A percentile compares a stretch with the other conserved stretches of the same genome.
Evolutionary conservation across 2,797 vertebrate species (phyloP).

Genomic region (Pogonophryne albipinna): DNA sequence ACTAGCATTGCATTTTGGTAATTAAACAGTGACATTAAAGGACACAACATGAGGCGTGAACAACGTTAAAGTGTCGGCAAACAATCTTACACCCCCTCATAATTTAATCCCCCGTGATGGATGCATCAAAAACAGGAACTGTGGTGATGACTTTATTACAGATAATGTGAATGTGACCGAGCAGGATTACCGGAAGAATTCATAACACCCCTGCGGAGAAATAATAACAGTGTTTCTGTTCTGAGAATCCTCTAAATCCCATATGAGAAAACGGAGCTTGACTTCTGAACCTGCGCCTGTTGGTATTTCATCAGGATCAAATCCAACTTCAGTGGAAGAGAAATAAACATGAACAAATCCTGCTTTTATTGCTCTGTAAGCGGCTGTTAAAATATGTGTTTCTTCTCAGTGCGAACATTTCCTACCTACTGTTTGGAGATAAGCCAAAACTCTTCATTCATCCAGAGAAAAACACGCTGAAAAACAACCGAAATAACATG

Average conservation of each 20-base stretch:
- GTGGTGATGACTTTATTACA: not conserved
- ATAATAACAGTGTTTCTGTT: not conserved
- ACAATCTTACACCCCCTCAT: constrained; percentile 9
- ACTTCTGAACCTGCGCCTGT: not conserved
- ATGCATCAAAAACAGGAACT: not conserved
- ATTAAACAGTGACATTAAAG: constrained; percentile 46
- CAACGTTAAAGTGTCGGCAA: constrained; percentile 34
- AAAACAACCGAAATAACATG: not conserved
- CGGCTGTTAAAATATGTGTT: not conserved
- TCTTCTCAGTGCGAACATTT: not conserved
- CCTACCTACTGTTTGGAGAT: not conserved
- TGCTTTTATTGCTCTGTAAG: constrained; percentile 15
- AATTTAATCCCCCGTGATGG: constrained; percentile 31
- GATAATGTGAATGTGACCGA: not conserved
- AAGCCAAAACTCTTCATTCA: not conserved
- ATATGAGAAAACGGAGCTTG: constrained; percentile 3
- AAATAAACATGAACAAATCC: constrained; percentile 1
- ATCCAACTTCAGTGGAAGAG: not conserved
- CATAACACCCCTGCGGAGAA: constrained; percentile 6
- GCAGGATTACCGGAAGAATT: not conserved
- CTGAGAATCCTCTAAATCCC: not conserved
- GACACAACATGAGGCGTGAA: constrained; percentile 36
- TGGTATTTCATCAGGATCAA: constrained; percentile 9
- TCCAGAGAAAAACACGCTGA: constrained; percentile 9
- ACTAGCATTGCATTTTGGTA: constrained; percentile 52